Conservation (phyloP, 2,113 vertebrate species). For the Australoheros scitulus region DNA sequence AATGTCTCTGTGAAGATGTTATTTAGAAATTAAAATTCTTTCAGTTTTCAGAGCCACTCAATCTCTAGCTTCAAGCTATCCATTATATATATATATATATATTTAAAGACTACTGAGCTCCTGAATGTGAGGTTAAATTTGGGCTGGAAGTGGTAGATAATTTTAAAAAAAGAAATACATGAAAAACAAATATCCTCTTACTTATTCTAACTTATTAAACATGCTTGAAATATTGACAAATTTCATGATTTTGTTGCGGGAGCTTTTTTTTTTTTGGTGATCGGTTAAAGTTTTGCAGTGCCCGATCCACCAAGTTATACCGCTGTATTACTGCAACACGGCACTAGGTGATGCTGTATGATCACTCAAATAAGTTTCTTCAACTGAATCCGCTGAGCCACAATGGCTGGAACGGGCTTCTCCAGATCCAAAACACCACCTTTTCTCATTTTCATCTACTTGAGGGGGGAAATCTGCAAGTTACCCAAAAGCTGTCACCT, state of each 20-base stretch:
- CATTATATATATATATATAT: no score
- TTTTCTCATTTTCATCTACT: conserved; percentile 60
- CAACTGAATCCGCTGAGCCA: conserved; percentile 33
- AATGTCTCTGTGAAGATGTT: background rate
- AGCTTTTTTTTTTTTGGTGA: background rate
- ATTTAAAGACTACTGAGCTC: background rate
- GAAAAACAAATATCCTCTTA: background rate
- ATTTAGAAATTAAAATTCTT: background rate
- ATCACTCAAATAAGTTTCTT: conserved; percentile 72
- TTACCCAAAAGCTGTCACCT: conserved; percentile 75
- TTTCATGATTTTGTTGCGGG: background rate
- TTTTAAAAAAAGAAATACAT: no score
- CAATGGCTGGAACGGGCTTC: conserved; percentile 32
- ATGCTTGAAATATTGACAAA: background rate
- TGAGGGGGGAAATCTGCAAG: conserved; percentile 63
- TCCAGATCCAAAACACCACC: conserved; percentile 44
- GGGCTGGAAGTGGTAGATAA: background rate
- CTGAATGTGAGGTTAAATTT: background rate
- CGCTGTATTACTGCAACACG: conserved; percentile 62
- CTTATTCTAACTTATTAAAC: background rate
- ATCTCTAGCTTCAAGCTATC: background rate
- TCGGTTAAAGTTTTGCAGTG: background rate
- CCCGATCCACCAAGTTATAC: background rate
- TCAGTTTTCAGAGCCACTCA: background rate
- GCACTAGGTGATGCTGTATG: conserved; percentile 82